phyloP scores from a whole-genome alignment of 1,140 invertebrate species.

The Saxidomus purpurata region DNA sequence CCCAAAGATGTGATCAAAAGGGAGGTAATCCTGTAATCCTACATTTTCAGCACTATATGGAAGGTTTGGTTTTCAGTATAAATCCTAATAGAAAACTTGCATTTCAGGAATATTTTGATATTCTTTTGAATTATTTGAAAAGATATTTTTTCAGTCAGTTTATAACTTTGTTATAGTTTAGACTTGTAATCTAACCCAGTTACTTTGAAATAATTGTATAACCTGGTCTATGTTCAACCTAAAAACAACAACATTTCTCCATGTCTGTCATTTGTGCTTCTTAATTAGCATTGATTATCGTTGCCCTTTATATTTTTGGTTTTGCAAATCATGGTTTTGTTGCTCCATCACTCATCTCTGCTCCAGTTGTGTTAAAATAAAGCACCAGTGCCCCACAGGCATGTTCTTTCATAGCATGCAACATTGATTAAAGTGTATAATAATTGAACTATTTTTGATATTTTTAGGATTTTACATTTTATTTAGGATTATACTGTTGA shows the following conservation, averaged over 20 bases:
- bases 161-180: constrained; percentile 38
- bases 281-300: constrained; percentile 21
- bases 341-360: constrained; percentile 25
- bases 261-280: constrained; percentile 25
- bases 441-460: constrained; percentile 11
- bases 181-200: constrained; percentile 11
- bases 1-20: constrained; percentile 57
- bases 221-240: neutral
- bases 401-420: constrained; percentile 23
- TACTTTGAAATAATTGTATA: constrained; percentile 36
- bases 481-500: constrained; percentile 9
- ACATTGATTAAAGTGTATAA: neutral
- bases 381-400: neutral
- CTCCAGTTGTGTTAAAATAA: constrained; percentile 26
- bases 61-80: constrained; percentile 18
- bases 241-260: constrained; percentile 11
- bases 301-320: constrained; percentile 36
- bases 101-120: constrained; percentile 54
- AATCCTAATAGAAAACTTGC: constrained; percentile 39
- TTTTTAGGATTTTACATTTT: neutral
- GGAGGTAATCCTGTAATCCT: constrained; percentile 60
- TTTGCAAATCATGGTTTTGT: constrained; percentile 39
- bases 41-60: constrained; percentile 60
- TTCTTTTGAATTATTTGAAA: constrained; percentile 20
- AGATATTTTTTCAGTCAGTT: constrained; percentile 10